Percentiles rank a stretch among this genome's conserved stretches.
Evolutionary conservation across 2,888 invertebrate genomes (phyloP).

Genomic region (Agonopterix subpropinquella): DNA sequence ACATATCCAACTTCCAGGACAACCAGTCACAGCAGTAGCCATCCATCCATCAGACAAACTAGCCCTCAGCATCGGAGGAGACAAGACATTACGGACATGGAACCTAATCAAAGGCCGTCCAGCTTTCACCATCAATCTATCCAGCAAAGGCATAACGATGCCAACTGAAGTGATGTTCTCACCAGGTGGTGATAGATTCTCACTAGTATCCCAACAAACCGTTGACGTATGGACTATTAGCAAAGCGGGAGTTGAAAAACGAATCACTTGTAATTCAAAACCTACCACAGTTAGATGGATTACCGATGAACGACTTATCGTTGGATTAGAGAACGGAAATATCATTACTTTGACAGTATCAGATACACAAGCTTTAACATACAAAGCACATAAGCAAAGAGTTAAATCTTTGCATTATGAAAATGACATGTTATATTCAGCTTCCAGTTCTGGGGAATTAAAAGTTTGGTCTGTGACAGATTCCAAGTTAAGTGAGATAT

Average conservation of each 20-base stretch:
- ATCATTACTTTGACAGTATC: slow-evolving; percentile 76
- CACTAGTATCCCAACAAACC: slow-evolving; percentile 81
- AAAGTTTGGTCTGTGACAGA: slow-evolving; percentile 79
- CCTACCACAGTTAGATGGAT: slow-evolving; percentile 84
- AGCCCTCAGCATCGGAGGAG: slow-evolving; percentile 89
- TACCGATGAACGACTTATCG: slow-evolving; percentile 76
- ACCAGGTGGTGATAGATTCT: slow-evolving; percentile 85
- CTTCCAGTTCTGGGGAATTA: slow-evolving; percentile 86
- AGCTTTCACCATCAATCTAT: slow-evolving; percentile 92
- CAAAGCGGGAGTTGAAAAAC: slow-evolving; percentile 82
- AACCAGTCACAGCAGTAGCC: slow-evolving; percentile 82
- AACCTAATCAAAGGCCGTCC: slow-evolving; percentile 93
- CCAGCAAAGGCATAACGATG: slow-evolving; percentile 76
- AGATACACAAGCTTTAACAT: slow-evolving; percentile 57
- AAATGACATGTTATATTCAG: slow-evolving; percentile 78
- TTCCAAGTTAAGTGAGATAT: slow-evolving; percentile 66
- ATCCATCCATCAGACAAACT: slow-evolving; percentile 94
- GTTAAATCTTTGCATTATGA: slow-evolving; percentile 79
- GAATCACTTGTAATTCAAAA: slow-evolving; percentile 80
- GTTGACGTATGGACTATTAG: slow-evolving; percentile 89
- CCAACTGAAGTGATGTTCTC: slow-evolving; percentile 81
- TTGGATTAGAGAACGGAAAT: slow-evolving; percentile 85
- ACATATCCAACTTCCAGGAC: slow-evolving; percentile 52
- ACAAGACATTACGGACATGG: slow-evolving; percentile 92
- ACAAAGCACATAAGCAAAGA: slow-evolving; percentile 78